Base-by-base conservation (phyloP, 1,140 invertebrate species). In the Forficula auricularia region DNA sequence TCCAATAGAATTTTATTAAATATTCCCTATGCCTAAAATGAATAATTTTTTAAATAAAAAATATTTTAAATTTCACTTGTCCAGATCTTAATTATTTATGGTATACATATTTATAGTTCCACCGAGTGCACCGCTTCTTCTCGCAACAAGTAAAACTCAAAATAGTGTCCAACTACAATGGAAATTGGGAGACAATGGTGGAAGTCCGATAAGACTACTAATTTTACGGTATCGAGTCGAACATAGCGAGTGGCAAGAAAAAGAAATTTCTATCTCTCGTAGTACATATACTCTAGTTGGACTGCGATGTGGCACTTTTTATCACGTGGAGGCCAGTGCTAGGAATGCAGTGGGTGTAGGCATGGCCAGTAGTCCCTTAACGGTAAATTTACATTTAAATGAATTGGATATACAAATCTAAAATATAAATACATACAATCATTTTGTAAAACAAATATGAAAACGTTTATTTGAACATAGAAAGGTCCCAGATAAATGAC, bases 241-340 rank as follows among this genome's bases (percentile, higher is more conserved):
- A 45, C 61, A 60, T 40, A 62, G 63, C 7, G 63, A 66, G 48
- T 66, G 63, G 63, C 57, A 63, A 43, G 59, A 63, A 40, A 52
- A 52, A 35, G 50, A 43, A 6, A 45, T 57, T 42, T 54, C 44
- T 30, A 48, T 42, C 42, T 43, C 14, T 50, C 52, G 42, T 33
- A 51, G 42, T 8, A 57, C 58, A 31, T 64, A 61, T 46, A 57
- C 51, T 14, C 50, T 67, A 6, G 60, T 64, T 37, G 55, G 53
- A n/a, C 48, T 67, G 7, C 57, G 56, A 44, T 67, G 65, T 51
- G 71, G 55, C 55, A 68, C 63, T 49, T 63, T 58, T 53, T 72
- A 54, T 60, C 62, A 66, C 42, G 50, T 67, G 8, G 66, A 65
- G 50, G 60, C 61, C 37, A 58, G 54, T 7, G 58, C 61, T 6